phyloP scores from a whole-genome alignment of 37 sponge, comb jelly and placozoan genomes.

The Trichoplax adhaerens region DNA sequence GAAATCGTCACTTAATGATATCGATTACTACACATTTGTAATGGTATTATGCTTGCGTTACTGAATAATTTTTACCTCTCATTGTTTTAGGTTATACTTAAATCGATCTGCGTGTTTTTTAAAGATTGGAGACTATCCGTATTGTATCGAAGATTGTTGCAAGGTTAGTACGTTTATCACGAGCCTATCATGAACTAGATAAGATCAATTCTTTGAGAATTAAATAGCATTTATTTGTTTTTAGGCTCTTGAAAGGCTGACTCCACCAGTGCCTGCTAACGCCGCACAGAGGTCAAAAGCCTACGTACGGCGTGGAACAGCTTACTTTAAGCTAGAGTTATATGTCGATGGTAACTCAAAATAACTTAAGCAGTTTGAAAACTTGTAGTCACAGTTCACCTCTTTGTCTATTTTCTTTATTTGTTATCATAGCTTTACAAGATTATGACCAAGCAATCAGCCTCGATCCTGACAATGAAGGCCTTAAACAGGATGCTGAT shows the following conservation, averaged over 20 bases:
- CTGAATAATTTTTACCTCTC: conserved; percentile 10
- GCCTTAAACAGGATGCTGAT: conserved; percentile 23
- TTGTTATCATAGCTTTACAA: conserved; percentile 23
- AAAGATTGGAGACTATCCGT: conserved; percentile 23
- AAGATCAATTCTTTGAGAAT: conserved; percentile 3
- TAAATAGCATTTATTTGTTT: not conserved
- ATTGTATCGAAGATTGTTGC: conserved; percentile 47
- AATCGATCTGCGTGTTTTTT: conserved; percentile 71
- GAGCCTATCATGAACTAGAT: not conserved
- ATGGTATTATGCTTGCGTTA: not conserved
- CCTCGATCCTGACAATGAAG: conserved; percentile 27
- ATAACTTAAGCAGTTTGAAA: not conserved
- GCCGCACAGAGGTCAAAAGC: conserved; percentile 41
- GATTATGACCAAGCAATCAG: conserved; percentile 53
- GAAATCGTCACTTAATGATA: not conserved
- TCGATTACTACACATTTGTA: not conserved
- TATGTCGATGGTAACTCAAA: not conserved
- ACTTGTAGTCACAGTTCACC: not conserved
- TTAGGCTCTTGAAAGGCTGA: conserved; percentile 60
- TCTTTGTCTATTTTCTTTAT: not conserved
- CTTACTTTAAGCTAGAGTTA: conserved; percentile 40
- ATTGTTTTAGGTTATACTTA: conserved; percentile 30
- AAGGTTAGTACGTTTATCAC: not conserved
- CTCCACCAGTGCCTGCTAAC: conserved; percentile 72
- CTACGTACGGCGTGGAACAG: conserved; percentile 72